Evolutionary conservation across 2,888 invertebrate species (phyloP).

Genomic region (Trimorus sp.): DNA sequence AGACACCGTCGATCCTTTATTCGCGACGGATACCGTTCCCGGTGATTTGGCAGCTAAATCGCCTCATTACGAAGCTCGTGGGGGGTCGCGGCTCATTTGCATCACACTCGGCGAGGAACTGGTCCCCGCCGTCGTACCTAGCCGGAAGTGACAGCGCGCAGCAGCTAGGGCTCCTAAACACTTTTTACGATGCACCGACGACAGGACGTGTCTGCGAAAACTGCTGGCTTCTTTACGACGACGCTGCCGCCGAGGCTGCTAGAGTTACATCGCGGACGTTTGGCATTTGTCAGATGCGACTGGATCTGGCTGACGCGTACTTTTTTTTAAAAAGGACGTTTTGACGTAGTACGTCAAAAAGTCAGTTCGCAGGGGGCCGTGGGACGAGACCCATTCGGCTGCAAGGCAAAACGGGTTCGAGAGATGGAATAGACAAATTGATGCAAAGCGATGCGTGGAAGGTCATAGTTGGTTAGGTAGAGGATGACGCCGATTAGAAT

Average conservation of each 20-base stretch:
- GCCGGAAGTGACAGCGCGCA: slow-evolving; percentile 58
- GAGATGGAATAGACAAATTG: no score
- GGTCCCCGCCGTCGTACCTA: slow-evolving; percentile 64
- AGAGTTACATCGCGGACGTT: slow-evolving; percentile 35
- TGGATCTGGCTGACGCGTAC: slow-evolving; percentile 16
- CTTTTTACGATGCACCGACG: slow-evolving; percentile 72
- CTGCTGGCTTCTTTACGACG: slow-evolving; percentile 61
- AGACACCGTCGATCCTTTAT: slow-evolving; percentile 66
- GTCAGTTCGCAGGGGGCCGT: slow-evolving; percentile 37
- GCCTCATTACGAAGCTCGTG: slow-evolving; percentile 79
- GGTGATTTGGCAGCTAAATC: slow-evolving; percentile 80
- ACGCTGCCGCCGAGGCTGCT: slow-evolving; percentile 41
- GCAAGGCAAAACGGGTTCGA: slow-evolving; percentile 21
- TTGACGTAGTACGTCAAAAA: slow-evolving; percentile 51
- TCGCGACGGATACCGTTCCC: slow-evolving; percentile 70
- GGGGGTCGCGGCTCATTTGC: slow-evolving; percentile 79
- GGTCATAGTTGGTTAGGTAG: no score
- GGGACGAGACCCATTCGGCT: background rate
- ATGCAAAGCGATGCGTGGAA: no score
- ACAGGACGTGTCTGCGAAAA: slow-evolving; percentile 69
- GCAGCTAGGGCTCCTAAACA: slow-evolving; percentile 63
- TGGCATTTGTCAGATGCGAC: slow-evolving; percentile 58
- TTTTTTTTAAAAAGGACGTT: slow-evolving; percentile 19
- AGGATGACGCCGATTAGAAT: no score
- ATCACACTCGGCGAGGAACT: slow-evolving; percentile 72